phyloP scores from a whole-genome alignment of 2,113 vertebrate species.

The Dolichallabes microphthalmus region DNA sequence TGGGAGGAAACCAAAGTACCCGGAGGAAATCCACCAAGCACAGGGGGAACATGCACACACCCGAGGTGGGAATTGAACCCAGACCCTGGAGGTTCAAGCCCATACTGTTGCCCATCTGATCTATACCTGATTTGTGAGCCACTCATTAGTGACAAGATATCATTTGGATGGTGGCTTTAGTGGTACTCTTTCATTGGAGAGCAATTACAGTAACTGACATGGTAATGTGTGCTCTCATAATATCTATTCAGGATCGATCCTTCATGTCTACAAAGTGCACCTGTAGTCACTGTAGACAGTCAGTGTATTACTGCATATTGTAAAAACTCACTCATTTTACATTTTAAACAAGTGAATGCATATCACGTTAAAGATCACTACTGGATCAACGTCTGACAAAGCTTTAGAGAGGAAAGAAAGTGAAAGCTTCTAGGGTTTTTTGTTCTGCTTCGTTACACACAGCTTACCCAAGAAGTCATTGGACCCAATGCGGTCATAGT shows the following conservation, averaged over 20 bases:
- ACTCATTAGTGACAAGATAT: background rate
- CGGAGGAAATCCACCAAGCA: too few species aligned
- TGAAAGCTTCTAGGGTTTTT: background rate
- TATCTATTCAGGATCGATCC: background rate
- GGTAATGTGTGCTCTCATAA: background rate
- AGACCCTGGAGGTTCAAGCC: too few species aligned
- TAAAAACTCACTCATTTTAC: background rate
- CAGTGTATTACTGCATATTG: background rate
- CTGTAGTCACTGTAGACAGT: background rate
- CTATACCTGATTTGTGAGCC: background rate
- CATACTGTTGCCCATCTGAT: background rate
- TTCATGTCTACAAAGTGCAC: background rate
- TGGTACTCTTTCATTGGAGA: background rate
- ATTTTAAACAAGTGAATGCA: background rate
- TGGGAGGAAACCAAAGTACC: too few species aligned
- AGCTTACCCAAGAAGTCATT: conserved; percentile 89
- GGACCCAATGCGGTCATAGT: conserved; percentile 86
- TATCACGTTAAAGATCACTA: too few species aligned
- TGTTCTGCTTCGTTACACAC: background rate
- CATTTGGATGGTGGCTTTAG: background rate
- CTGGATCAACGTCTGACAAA: background rate
- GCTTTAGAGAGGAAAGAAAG: background rate
- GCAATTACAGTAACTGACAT: background rate
- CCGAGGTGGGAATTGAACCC: too few species aligned
- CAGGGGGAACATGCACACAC: too few species aligned